phyloP scores from a whole-genome alignment of 2,888 invertebrate species.

The Alloplasta piceator region DNA sequence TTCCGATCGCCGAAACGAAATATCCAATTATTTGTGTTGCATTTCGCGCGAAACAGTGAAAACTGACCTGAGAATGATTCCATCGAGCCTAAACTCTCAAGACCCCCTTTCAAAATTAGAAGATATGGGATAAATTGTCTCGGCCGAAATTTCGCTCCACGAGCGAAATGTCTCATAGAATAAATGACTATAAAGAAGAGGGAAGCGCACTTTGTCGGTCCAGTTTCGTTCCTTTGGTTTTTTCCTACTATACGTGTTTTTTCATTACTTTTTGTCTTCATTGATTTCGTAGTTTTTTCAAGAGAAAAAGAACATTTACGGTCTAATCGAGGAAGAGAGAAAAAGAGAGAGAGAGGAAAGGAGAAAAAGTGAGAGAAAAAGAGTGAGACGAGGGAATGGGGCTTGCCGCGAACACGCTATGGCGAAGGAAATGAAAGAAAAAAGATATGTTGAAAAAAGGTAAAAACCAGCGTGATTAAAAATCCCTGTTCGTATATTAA shows the following conservation, averaged over 20 bases:
- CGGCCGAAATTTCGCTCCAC: background rate
- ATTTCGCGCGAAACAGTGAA: constrained; percentile 7
- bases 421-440: constrained; percentile 6
- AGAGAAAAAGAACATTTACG: constrained; percentile 46
- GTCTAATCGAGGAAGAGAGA: constrained; percentile 51
- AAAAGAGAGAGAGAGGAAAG: constrained; percentile 4
- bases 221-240: constrained; percentile 43
- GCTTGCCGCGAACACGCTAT: constrained; percentile 20
- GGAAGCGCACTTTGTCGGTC: constrained; percentile 11
- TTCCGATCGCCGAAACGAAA: constrained; percentile 1
- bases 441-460: background rate
- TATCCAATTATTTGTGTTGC: background rate
- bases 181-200: background rate
- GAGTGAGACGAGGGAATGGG: constrained; percentile 4
- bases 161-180: background rate
- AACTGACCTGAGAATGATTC: background rate
- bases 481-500: too few relatives aligned
- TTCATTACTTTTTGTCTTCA: constrained; percentile 34
- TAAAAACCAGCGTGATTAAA: background rate
- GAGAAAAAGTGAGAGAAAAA: background rate
- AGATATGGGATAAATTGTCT: background rate
- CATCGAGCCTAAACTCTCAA: background rate
- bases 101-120: constrained; percentile 3
- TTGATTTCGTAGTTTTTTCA: constrained; percentile 51
- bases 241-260: constrained; percentile 44